These are phyloP conservation scores for Halesus radiatus DNA, from an alignment of 1,140 invertebrate genomes.

Conservation along the genomic window DNA sequence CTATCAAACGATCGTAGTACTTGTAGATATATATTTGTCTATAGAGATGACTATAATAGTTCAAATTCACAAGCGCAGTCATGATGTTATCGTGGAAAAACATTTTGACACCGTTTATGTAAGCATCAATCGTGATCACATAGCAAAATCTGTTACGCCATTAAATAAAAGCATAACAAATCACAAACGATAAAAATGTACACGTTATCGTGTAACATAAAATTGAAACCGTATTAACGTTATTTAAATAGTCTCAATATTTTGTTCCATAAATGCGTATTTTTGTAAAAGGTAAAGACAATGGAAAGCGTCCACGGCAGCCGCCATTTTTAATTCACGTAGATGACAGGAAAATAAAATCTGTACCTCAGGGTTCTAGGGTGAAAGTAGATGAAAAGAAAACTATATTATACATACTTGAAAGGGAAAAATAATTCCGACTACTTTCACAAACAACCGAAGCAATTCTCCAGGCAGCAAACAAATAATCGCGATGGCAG, in stretches of 20 bases:
- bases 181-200: too few species aligned
- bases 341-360: not conserved
- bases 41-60: too few species aligned
- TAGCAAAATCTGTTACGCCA: too few species aligned
- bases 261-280: not conserved
- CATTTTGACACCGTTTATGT: too few species aligned
- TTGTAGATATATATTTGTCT: too few species aligned
- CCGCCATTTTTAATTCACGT: constrained; percentile 14
- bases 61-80: too few species aligned
- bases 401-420: constrained; percentile 9
- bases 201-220: too few species aligned
- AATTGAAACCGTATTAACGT: too few species aligned
- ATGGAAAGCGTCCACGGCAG: not conserved
- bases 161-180: too few species aligned
- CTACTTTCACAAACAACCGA: constrained; percentile 25
- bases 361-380: not conserved
- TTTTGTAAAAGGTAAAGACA: not conserved
- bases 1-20: too few species aligned
- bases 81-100: too few species aligned
- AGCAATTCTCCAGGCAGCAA: constrained; percentile 23
- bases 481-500: constrained; percentile 5
- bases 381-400: not conserved
- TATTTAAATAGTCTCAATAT: not conserved
- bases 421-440: constrained; percentile 21
- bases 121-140: too few species aligned